Evolutionary conservation across 2,888 invertebrate genomes (phyloP).

Genomic region (Eupithecia tripunctaria): DNA sequence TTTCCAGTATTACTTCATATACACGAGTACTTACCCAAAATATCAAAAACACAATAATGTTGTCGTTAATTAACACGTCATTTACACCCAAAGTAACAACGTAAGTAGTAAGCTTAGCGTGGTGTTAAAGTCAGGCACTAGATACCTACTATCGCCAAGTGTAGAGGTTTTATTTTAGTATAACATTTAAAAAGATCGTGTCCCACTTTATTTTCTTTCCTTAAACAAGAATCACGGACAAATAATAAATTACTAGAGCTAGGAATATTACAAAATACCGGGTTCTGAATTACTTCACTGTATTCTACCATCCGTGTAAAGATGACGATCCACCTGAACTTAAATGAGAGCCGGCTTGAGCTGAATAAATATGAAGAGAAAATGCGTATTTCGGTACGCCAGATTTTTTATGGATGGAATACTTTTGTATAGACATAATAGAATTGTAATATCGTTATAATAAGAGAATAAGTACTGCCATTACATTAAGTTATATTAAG

Average conservation of each 20-base stretch:
- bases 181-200: background rate
- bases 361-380: background rate
- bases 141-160: background rate
- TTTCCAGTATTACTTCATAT: too few relatives aligned
- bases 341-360: background rate
- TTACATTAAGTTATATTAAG: too few relatives aligned
- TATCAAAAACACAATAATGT: too few relatives aligned
- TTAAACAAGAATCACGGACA: background rate
- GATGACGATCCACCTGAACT: background rate
- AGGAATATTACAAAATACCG: constrained; percentile 2
- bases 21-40: too few relatives aligned
- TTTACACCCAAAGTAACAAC: too few relatives aligned
- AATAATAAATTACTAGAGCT: background rate
- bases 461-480: too few relatives aligned
- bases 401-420: background rate
- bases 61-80: too few relatives aligned
- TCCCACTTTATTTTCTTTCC: background rate
- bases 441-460: too few relatives aligned
- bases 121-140: too few relatives aligned
- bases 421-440: background rate
- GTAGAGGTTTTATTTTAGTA: background rate
- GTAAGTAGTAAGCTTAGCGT: too few relatives aligned
- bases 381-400: constrained; percentile 2
- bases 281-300: background rate
- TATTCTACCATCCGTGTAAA: constrained; percentile 4